Base-by-base conservation (phyloP, 2,797 vertebrate genomes). In the Helarctos malayanus region DNA sequence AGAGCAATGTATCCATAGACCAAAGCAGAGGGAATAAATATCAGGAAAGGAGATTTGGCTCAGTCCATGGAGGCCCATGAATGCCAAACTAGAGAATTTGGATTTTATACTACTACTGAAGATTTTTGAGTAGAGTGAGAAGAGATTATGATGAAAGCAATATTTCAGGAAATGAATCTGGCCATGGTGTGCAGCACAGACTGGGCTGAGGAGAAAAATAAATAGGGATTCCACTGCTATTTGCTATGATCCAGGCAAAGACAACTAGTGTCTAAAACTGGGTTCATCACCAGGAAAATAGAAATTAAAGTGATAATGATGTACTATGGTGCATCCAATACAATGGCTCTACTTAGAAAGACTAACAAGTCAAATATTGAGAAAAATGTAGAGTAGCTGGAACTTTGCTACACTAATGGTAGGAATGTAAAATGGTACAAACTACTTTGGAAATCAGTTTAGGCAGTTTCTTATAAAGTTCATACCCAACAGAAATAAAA, bases 311-410 rank as follows among this genome's bases (percentile, higher is more conserved):
- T 35, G 69, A 80, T 21, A 68, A 65, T 80, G 25, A 65, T 89
- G 29, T 54, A 21, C 32, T 63, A 32, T 49, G 21, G 4, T 35
- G 32, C 15, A 79, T 49, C 15, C 10, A 71, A 27, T 11, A 92
- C 38, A 82, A 71, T 35, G 23, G 59, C 69, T 87, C 56, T 88
- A 90, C 57, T 71, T 88, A 47, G 71, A 93, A 86, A 90, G 59
- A 73, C 25, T 45, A 80, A 65, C 57, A 81, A 35, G 41, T 81
- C 59, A 96, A 76, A 19, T 38, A 82, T 19, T 68, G 45, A 41
- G 18, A 59, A 82, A 75, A 76, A n/a, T 32, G 49, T 19, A 38
- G 25, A 76, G 12, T 73, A 45, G n/a, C 49, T 63, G 5, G 45
- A 68, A 61, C 29, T n/a, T 76, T 56, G 63, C 59, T 27, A n/a